phyloP scores from a whole-genome alignment of 2,888 invertebrate genomes.

The Bembecia ichneumoniformis region DNA sequence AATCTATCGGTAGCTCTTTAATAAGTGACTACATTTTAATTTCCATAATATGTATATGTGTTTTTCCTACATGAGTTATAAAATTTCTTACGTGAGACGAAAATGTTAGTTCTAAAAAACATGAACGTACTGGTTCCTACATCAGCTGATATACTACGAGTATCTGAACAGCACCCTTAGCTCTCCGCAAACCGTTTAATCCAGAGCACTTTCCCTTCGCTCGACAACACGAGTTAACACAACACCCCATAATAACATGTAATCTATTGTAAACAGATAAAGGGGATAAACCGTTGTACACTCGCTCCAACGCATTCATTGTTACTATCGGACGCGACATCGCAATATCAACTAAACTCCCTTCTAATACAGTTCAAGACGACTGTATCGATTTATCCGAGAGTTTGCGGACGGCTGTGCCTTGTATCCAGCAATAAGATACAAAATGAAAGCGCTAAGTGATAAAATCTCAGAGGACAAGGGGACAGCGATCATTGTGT shows the following conservation, averaged over 20 bases:
- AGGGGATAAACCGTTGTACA: conserved; percentile 14
- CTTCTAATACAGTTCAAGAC: neutral
- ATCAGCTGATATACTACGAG: neutral
- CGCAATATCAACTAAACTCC: neutral
- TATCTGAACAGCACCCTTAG: neutral
- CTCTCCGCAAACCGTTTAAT: neutral
- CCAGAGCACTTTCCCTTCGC: neutral
- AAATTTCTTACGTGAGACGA: too few relatives aligned
- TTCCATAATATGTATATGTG: too few relatives aligned
- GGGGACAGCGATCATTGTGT: neutral
- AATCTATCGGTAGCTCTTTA: too few relatives aligned
- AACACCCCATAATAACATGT: conserved; percentile 7
- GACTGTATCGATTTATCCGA: neutral
- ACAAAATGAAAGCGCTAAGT: conserved; percentile 4
- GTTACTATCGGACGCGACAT: neutral
- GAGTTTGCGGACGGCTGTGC: neutral
- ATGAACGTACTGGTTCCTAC: too few relatives aligned
- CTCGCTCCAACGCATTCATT: neutral
- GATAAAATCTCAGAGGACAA: conserved; percentile 5
- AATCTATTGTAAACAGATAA: conserved; percentile 18
- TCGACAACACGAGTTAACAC: neutral
- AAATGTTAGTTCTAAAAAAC: too few relatives aligned
- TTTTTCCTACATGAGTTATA: too few relatives aligned
- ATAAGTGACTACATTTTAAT: too few relatives aligned
- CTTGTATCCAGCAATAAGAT: neutral